Base-by-base conservation (phyloP, 2,113 vertebrate genomes). In the Siniperca knerii region DNA sequence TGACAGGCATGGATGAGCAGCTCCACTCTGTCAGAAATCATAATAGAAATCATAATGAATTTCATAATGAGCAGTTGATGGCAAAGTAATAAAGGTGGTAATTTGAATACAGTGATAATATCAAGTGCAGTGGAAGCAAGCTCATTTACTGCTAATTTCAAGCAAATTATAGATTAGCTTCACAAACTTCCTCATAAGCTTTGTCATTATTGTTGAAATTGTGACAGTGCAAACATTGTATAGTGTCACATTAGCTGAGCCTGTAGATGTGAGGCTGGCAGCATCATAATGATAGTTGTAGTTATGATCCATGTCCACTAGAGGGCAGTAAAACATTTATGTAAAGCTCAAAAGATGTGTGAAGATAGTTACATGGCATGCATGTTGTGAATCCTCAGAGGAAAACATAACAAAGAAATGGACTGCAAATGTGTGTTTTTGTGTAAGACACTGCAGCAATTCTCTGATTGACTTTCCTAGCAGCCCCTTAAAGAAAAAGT, bases 261-360 rank as follows among this genome's bases (percentile, higher is more conserved):
- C 29, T n/a, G 25, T 23, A 48, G 29, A 35, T 21, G 16, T 35
- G 58, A 62, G 20, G 18, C 12, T 42, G 29, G 20, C 44, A 20
- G 25, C 15, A 11, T 25, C 0, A 48, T 37, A n/a, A 29, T 42
- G 4, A 9, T 13, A 33, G n/a, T 18, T 85, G 81, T 64, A 57
- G 55, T 71, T 50, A 4, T 23, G 13, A 4, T 6, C 0, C 0
- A 3, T 73, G 0, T 42, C 87, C 93, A 92, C 74, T 46, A 84
- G 93, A 65, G 74, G 71, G 83, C 88, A 92, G 85, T 90, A 83
- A 52, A 81, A 68, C 11, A 87, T 61, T 70, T n/a, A 42, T 46
- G 8, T 40, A 54, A 44, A n/a, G 3, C 29, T 50, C 3, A 4
- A 35, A 54, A 33, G 21, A 42, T 7, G 6, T 1, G 0, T 0